Conservation (phyloP, 2,797 vertebrate genomes). For the Pipistrellus pygmaeus region DNA sequence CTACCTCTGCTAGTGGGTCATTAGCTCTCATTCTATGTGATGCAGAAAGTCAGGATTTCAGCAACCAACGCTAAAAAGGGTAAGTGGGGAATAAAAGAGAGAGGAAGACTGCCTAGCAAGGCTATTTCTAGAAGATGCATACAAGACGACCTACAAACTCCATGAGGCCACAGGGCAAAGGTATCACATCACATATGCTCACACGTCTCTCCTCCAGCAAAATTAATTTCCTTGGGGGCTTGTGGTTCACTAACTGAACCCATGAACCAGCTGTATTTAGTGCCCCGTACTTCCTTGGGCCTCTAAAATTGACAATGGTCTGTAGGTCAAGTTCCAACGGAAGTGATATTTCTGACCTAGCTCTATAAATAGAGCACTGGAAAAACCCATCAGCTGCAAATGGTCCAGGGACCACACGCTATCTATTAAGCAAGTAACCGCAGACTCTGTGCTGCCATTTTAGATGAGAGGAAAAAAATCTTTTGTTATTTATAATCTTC, state of each 20-base stretch:
- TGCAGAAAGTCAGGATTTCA: slow-evolving; percentile 44
- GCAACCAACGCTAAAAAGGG: not conserved
- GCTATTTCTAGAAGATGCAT: slow-evolving; percentile 63
- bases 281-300: slow-evolving; percentile 71
- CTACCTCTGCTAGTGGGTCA: not conserved
- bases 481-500: slow-evolving; percentile 74
- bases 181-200: slow-evolving; percentile 59
- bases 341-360: slow-evolving; percentile 83
- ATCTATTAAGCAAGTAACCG: slow-evolving; percentile 83
- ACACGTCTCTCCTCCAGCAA: slow-evolving; percentile 68
- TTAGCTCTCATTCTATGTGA: slow-evolving; percentile 4
- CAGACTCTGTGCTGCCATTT: slow-evolving; percentile 77
- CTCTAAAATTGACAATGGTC: slow-evolving; percentile 81
- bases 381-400: slow-evolving; percentile 85
- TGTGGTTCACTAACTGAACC: slow-evolving; percentile 82
- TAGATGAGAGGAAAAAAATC: slow-evolving; percentile 62
- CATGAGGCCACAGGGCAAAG: slow-evolving; percentile 67
- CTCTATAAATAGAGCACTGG: slow-evolving; percentile 84
- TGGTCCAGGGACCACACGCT: slow-evolving; percentile 79
- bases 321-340: slow-evolving; percentile 83
- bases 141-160: slow-evolving; percentile 49
- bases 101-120: not conserved
- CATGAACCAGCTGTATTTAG: slow-evolving; percentile 79
- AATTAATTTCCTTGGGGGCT: slow-evolving; percentile 71
- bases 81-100: not conserved